phyloP scores from a whole-genome alignment of 2,797 vertebrate species.

The Phataginus tricuspis region DNA sequence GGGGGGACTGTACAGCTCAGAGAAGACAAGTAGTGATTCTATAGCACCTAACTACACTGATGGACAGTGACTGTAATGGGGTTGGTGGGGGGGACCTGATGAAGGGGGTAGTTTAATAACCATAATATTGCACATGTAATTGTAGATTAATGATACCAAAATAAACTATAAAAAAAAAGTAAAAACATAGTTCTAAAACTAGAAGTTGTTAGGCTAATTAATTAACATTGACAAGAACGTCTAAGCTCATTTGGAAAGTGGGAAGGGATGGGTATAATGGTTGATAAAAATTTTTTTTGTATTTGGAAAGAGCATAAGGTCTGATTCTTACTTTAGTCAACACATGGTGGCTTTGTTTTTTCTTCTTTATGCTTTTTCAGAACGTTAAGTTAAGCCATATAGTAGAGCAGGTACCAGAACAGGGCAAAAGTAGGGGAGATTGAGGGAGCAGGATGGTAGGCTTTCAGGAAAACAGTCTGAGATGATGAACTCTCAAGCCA shows the following conservation, averaged over 20 bases:
- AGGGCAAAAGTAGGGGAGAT: background rate
- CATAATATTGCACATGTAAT: no score
- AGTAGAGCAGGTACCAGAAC: background rate
- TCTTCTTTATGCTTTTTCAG: conserved; percentile 26
- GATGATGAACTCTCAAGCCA: background rate
- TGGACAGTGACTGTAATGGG: no score
- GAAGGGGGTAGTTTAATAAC: no score
- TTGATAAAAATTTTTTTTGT: background rate
- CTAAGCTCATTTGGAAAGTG: background rate
- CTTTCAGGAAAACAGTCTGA: background rate
- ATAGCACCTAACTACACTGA: no score
- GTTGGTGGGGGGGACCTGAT: no score
- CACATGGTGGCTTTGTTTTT: background rate
- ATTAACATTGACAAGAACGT: background rate
- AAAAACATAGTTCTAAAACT: background rate
- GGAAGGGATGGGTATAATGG: background rate
- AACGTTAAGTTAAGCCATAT: background rate
- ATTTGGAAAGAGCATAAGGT: background rate
- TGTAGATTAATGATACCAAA: no score
- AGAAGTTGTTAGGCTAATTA: background rate
- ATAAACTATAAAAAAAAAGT: no score
- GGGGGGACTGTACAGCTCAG: no score
- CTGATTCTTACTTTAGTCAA: background rate
- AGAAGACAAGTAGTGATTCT: no score
- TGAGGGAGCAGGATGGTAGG: background rate